These are phyloP conservation scores for Deilephila elpenor DNA, from an alignment of 2,888 invertebrate genomes.

Conservation along the genomic window DNA sequence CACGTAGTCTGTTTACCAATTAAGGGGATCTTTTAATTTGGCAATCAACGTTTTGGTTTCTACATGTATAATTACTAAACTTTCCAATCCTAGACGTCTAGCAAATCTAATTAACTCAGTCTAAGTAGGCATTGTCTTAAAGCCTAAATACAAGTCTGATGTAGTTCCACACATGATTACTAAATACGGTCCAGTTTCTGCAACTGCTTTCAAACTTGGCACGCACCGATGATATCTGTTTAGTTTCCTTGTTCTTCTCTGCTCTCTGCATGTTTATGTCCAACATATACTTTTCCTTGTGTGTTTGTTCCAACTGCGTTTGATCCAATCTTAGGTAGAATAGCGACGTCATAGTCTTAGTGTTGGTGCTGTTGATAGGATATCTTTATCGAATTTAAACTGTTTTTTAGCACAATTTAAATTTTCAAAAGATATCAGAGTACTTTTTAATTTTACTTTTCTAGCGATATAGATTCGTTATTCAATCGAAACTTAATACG, in stretches of 20 bases:
- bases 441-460: too few species aligned
- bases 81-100: not conserved
- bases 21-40: too few species aligned
- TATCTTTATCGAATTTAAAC: not conserved
- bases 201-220: constrained; percentile 23
- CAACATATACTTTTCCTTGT: constrained; percentile 8
- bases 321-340: not conserved
- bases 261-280: constrained; percentile 15
- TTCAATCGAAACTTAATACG: too few species aligned
- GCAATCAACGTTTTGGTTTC: too few species aligned
- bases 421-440: not conserved
- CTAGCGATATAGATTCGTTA: too few species aligned
- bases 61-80: too few species aligned
- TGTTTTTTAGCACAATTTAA: too few species aligned
- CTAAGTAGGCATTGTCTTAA: not conserved
- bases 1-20: not conserved
- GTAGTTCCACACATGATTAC: constrained; percentile 19
- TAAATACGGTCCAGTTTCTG: constrained; percentile 24
- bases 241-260: constrained; percentile 17
- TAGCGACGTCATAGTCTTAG: not conserved
- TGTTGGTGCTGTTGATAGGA: not conserved
- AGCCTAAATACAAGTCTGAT: constrained; percentile 9
- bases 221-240: constrained; percentile 15
- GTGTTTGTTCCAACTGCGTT: not conserved
- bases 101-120: constrained; percentile 5